Percentiles rank a stretch among this genome's conserved stretches.
Evolutionary conservation across 2,797 vertebrate genomes (phyloP).

Genomic region (Rhinoraja longicauda): DNA sequence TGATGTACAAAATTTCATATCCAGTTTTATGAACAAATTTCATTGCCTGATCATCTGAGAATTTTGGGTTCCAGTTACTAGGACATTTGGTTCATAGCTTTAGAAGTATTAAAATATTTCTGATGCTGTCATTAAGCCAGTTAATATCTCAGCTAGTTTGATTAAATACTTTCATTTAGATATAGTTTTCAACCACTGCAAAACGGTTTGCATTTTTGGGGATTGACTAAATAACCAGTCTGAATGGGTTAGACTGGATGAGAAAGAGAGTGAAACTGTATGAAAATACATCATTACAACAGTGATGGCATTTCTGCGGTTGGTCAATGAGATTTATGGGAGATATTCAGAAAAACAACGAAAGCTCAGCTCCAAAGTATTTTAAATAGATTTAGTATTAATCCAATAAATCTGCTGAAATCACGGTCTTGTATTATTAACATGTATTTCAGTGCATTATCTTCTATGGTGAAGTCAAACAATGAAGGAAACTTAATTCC

Average conservation of each 20-base stretch:
- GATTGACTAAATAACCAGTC: background rate
- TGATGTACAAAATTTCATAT: background rate
- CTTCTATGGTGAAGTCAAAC: background rate
- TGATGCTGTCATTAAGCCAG: background rate
- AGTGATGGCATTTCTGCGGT: background rate
- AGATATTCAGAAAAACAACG: background rate
- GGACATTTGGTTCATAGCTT: background rate
- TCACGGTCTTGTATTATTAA: background rate
- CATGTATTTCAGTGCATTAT: background rate
- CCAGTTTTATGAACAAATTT: background rate
- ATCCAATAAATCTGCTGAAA: background rate
- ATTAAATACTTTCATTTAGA: background rate
- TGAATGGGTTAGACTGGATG: background rate
- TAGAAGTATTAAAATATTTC: background rate
- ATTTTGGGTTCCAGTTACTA: background rate
- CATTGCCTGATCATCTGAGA: background rate
- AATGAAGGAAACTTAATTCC: background rate
- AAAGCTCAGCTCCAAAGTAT: background rate
- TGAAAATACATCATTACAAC: background rate
- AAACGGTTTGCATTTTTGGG: too few relatives aligned
- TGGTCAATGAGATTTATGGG: background rate
- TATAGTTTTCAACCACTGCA: background rate
- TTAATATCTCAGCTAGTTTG: background rate
- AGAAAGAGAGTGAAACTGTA: background rate
- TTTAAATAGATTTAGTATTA: background rate